Evolutionary conservation across 1,140 invertebrate genomes (phyloP).

Genomic region (Holcopasites calliopsidis): DNA sequence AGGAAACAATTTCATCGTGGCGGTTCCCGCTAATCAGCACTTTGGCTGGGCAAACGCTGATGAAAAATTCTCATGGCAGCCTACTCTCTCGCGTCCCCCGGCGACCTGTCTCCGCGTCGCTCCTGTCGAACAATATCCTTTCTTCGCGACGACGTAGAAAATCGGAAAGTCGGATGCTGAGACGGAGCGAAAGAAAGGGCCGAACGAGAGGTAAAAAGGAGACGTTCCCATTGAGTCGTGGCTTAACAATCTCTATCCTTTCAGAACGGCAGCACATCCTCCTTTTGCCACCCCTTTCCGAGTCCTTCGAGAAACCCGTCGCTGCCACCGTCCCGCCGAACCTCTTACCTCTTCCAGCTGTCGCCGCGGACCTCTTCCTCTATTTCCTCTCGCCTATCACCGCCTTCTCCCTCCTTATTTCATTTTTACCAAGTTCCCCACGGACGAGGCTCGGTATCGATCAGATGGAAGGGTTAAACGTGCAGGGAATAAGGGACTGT

Average conservation of each 20-base stretch:
- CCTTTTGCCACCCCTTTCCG: slow-evolving; percentile 1
- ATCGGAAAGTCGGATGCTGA: slow-evolving; percentile 67
- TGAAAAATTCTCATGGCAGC: slow-evolving; percentile 69
- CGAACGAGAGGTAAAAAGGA: slow-evolving; percentile 64
- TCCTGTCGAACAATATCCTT: slow-evolving; percentile 70
- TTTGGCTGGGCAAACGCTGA: slow-evolving; percentile 66
- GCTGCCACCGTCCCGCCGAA: slow-evolving; percentile 23
- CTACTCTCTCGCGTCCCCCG: background rate
- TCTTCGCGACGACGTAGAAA: slow-evolving; percentile 70
- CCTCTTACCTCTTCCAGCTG: background rate
- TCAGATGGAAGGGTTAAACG: slow-evolving; percentile 52
- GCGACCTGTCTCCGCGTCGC: slow-evolving; percentile 1
- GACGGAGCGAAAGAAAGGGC: slow-evolving; percentile 64
- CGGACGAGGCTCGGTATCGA: slow-evolving; percentile 44
- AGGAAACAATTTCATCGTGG: slow-evolving; percentile 60
- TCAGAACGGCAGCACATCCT: slow-evolving; percentile 65
- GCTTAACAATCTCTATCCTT: slow-evolving; percentile 74
- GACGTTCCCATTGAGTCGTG: slow-evolving; percentile 67
- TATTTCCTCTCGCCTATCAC: slow-evolving; percentile 28
- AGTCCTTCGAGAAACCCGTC: slow-evolving; percentile 30
- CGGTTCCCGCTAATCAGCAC: slow-evolving; percentile 70
- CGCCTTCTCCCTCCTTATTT: slow-evolving; percentile 12
- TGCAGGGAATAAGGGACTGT: slow-evolving; percentile 43
- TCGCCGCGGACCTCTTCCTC: background rate
- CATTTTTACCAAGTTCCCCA: slow-evolving; percentile 9